Percentiles rank a stretch among this genome's conserved stretches.
phyloP scores from a whole-genome alignment of 1,140 invertebrate species.

The Pteromalus puparum region DNA sequence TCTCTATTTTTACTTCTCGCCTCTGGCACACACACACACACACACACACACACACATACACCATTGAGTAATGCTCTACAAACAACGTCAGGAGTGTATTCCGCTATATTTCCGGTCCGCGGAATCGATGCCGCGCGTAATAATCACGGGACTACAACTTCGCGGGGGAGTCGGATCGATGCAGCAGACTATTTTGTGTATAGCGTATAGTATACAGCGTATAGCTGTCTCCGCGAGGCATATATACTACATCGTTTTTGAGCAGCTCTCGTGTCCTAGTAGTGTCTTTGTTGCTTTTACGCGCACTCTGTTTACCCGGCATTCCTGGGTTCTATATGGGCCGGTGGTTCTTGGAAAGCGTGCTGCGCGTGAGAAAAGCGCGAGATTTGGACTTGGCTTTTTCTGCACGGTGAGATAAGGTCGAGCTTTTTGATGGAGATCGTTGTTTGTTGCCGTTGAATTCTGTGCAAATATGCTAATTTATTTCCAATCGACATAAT shows the following conservation, averaged over 20 bases:
- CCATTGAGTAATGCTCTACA: not conserved
- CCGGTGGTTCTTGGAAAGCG: not conserved
- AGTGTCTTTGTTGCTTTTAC: constrained; percentile 31
- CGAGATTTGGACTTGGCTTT: not conserved
- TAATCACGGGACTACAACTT: too few species aligned
- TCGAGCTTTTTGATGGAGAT: too few species aligned
- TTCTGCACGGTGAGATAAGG: not conserved
- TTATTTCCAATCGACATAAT: too few species aligned
- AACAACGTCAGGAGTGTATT: not conserved
- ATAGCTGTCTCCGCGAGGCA: too few species aligned
- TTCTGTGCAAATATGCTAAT: too few species aligned
- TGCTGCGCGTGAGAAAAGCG: not conserved
- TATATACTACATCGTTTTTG: not conserved
- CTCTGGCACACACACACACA: too few species aligned
- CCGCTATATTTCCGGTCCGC: not conserved
- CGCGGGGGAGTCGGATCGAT: too few species aligned
- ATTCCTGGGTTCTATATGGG: not conserved
- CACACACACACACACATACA: not conserved
- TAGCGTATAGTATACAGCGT: not conserved
- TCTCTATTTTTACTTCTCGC: too few species aligned
- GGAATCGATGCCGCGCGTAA: not conserved
- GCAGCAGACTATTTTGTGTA: not conserved
- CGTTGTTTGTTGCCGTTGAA: too few species aligned
- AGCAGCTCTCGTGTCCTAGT: not conserved
- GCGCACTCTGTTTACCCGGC: constrained; percentile 31